These are phyloP conservation scores for Scaptomyza polygonia DNA, from an alignment of 2,888 invertebrate species.

Conservation along the genomic window DNA sequence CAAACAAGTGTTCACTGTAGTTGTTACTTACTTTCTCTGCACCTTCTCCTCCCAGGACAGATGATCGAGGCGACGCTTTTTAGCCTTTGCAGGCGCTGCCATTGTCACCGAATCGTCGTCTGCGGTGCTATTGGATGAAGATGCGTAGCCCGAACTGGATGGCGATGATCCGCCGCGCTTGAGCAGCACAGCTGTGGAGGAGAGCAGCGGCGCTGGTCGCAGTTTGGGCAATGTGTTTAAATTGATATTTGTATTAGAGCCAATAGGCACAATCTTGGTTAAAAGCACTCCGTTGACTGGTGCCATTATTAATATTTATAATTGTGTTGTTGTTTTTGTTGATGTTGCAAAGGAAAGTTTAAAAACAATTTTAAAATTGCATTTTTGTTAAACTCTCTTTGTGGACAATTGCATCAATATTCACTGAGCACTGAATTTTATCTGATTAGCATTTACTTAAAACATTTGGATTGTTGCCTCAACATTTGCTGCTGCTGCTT, in stretches of 20 bases:
- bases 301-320: constrained; percentile 56
- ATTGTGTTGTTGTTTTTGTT: neutral
- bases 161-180: constrained; percentile 51
- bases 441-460: constrained; percentile 59
- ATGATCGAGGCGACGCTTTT: constrained; percentile 92
- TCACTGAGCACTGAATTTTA: constrained; percentile 51
- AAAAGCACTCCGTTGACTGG: constrained; percentile 77
- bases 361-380: constrained; percentile 42
- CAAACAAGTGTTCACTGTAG: neutral
- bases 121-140: constrained; percentile 55
- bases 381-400: constrained; percentile 36
- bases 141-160: constrained; percentile 62
- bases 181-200: constrained; percentile 47
- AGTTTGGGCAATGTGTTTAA: constrained; percentile 74
- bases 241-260: constrained; percentile 67
- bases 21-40: constrained; percentile 90
- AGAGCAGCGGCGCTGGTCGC: constrained; percentile 51
- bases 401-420: constrained; percentile 14
- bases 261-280: constrained; percentile 82
- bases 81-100: constrained; percentile 72
- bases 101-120: constrained; percentile 58
- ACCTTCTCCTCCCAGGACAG: constrained; percentile 94
- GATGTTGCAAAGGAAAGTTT: constrained; percentile 8
- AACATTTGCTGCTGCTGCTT: constrained; percentile 44
- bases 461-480: constrained; percentile 36